Percentiles rank a stretch among this genome's conserved stretches.
phyloP scores from a whole-genome alignment of 2,888 invertebrate genomes.

The Andrena bucephala region DNA sequence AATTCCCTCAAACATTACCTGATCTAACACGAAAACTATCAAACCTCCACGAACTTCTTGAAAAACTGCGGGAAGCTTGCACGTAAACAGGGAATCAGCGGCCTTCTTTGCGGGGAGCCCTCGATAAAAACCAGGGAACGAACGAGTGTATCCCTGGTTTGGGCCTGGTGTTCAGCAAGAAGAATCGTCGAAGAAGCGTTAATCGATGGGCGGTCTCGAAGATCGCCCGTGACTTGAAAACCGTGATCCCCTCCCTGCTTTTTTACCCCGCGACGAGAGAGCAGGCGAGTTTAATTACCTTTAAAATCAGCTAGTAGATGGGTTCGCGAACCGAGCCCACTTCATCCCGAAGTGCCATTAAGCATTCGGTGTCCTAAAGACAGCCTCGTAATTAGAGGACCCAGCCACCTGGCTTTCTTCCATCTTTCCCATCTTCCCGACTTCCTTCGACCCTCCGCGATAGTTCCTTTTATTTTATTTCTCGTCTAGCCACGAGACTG shows the following conservation, averaged over 20 bases:
- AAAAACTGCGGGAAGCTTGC: not conserved
- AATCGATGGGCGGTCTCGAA: constrained; percentile 31
- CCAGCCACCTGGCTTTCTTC: constrained; percentile 25
- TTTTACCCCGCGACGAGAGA: constrained; percentile 46
- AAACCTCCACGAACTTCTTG: too few species aligned
- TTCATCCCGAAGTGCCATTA: constrained; percentile 72
- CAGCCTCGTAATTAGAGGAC: constrained; percentile 71
- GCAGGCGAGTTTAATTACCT: constrained; percentile 67
- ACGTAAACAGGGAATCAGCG: not conserved
- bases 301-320: constrained; percentile 72
- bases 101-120: not conserved
- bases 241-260: constrained; percentile 38
- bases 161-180: not conserved
- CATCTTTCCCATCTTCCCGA: not conserved
- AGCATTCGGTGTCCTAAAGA: constrained; percentile 70
- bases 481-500: not conserved
- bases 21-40: too few species aligned
- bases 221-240: constrained; percentile 25
- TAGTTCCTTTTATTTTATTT: not conserved
- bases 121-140: not conserved
- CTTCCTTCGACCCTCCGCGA: not conserved
- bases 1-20: too few species aligned
- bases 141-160: not conserved
- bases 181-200: not conserved
- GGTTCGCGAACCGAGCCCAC: constrained; percentile 66